These are phyloP conservation scores for Phyllotreta striolata DNA, from an alignment of 2,888 invertebrate genomes.

Conservation along the genomic window DNA sequence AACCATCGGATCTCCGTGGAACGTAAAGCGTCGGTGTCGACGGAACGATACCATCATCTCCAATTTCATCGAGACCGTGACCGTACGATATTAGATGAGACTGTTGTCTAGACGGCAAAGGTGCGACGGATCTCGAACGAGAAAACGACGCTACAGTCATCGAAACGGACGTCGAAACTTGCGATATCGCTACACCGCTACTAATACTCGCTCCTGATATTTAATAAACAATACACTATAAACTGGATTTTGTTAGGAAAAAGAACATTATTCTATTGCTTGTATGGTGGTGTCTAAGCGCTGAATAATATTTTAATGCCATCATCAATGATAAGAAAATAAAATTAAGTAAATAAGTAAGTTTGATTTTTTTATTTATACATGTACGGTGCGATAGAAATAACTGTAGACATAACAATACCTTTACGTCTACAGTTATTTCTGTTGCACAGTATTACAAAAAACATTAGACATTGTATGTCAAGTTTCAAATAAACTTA, in stretches of 20 bases:
- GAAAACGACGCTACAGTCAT: slow-evolving; percentile 62
- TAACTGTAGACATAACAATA: not conserved
- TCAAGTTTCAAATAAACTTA: slow-evolving; percentile 44
- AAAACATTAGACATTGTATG: not conserved
- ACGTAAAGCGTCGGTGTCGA: slow-evolving; percentile 88
- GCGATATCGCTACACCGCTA: slow-evolving; percentile 53
- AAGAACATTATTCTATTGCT: too few relatives aligned
- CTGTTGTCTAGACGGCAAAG: slow-evolving; percentile 62
- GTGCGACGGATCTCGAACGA: slow-evolving; percentile 65
- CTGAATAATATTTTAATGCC: too few relatives aligned
- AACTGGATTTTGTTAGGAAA: too few relatives aligned
- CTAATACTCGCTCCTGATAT: slow-evolving; percentile 40
- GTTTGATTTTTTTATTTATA: too few relatives aligned
- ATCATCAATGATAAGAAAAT: too few relatives aligned
- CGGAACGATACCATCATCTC: slow-evolving; percentile 82
- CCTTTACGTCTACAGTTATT: not conserved
- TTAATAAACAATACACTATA: slow-evolving; percentile 20
- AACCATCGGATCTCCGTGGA: slow-evolving; percentile 83
- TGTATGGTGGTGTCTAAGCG: too few relatives aligned
- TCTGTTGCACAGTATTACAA: not conserved
- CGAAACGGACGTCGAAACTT: slow-evolving; percentile 50
- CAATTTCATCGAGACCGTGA: slow-evolving; percentile 71
- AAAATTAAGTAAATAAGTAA: too few relatives aligned
- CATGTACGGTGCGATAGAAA: too few relatives aligned
- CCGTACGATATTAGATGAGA: slow-evolving; percentile 39